These are phyloP conservation scores for Psittacula cyanocephala DNA, from an alignment of 2,113 vertebrate species.

Conservation along the genomic window DNA sequence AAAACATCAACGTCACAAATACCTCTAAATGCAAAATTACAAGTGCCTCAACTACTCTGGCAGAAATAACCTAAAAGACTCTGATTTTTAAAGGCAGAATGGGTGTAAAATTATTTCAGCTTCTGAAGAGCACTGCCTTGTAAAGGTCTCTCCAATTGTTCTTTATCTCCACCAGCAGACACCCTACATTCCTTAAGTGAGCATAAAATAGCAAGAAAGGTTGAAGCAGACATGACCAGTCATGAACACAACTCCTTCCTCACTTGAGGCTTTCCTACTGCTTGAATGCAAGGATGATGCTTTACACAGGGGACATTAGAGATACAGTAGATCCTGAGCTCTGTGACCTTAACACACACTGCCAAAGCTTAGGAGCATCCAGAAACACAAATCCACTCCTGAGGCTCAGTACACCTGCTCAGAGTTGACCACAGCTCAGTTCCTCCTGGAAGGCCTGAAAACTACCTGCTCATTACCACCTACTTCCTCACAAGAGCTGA, in stretches of 20 bases:
- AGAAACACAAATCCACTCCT: neutral
- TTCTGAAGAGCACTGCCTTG: neutral
- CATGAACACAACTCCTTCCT: neutral
- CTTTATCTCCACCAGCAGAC: neutral
- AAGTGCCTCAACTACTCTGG: neutral
- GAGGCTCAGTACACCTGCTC: neutral
- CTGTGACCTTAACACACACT: rapidly evolving
- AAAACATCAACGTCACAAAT: neutral
- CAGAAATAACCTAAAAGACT: neutral
- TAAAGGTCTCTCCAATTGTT: neutral
- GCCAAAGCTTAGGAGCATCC: neutral
- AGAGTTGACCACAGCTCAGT: neutral
- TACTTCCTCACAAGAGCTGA: neutral
- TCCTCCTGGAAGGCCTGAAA: neutral
- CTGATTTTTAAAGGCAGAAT: neutral
- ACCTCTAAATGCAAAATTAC: neutral
- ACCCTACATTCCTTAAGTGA: neutral
- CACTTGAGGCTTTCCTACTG: neutral
- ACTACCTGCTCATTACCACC: neutral
- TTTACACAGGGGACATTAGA: rapidly evolving
- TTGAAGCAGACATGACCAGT: neutral
- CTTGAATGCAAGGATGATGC: neutral
- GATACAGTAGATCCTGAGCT: neutral
- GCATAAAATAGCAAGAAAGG: neutral
- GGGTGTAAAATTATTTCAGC: neutral